Evolutionary conservation across 1,140 invertebrate species (phyloP).

Genomic region (Diabrotica virgifera): DNA sequence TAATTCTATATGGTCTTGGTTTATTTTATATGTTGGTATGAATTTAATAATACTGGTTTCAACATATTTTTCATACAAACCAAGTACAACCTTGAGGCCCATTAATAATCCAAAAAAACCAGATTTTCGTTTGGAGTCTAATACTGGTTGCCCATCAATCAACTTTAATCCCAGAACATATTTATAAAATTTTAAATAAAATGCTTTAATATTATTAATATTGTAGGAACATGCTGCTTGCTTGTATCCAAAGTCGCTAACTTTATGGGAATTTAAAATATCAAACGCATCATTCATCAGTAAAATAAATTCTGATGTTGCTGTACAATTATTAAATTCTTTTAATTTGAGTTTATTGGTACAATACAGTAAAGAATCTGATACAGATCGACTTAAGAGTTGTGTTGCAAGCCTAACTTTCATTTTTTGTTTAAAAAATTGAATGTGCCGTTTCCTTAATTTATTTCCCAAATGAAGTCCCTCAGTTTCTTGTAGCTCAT

Average conservation of each 20-base stretch:
- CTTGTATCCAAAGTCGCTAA: constrained; percentile 29
- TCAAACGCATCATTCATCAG: constrained; percentile 40
- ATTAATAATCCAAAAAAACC: constrained; percentile 43
- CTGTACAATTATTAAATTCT: constrained; percentile 8
- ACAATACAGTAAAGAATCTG: constrained; percentile 7
- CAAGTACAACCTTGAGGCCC: constrained; percentile 29
- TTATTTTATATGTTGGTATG: constrained; percentile 37
- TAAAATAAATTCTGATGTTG: constrained; percentile 4
- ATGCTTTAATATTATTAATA: constrained; percentile 25
- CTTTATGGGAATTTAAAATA: constrained; percentile 36
- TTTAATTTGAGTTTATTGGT: constrained; percentile 1
- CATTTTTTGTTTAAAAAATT: too few species aligned
- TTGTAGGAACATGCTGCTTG: constrained; percentile 21
- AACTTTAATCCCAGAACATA: constrained; percentile 29
- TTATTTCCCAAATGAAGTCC: constrained; percentile 16
- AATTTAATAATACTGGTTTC: constrained; percentile 21
- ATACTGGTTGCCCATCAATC: constrained; percentile 8
- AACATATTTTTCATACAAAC: constrained; percentile 38
- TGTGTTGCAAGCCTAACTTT: constrained; percentile 9
- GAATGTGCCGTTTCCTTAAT: constrained; percentile 11
- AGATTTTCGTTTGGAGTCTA: constrained; percentile 27
- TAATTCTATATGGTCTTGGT: constrained; percentile 49
- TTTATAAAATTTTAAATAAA: constrained; percentile 19
- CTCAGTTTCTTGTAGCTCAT: constrained; percentile 17
- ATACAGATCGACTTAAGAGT: constrained; percentile 13